These are phyloP conservation scores for Brachypterus glaber DNA, from an alignment of 2,888 invertebrate genomes.

Conservation along the genomic window DNA sequence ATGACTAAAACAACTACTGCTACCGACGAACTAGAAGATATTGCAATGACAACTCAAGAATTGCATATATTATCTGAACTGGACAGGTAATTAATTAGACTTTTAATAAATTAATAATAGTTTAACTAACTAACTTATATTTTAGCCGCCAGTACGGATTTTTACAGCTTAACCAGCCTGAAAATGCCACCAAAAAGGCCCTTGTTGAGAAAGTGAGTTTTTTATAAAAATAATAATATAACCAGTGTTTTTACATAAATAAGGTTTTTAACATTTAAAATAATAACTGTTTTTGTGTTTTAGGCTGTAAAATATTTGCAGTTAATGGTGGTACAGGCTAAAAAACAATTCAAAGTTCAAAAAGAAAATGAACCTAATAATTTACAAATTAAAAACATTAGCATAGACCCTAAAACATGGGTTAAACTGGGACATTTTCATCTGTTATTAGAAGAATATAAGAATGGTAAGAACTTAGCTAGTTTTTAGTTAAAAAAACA, in stretches of 20 bases:
- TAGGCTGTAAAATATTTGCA: constrained; percentile 78
- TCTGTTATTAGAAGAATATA: constrained; percentile 83
- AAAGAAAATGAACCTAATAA: constrained; percentile 35
- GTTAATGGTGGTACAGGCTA: constrained; percentile 72
- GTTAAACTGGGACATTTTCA: constrained; percentile 95
- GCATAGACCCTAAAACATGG: constrained; percentile 82
- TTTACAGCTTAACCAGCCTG: constrained; percentile 67
- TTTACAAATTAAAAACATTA: constrained; percentile 51
- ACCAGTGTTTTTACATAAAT: constrained; percentile 2
- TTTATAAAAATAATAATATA: too few relatives aligned
- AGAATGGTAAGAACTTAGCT: constrained; percentile 64
- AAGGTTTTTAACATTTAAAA: constrained; percentile 4
- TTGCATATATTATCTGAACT: constrained; percentile 77
- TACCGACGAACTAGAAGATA: constrained; percentile 30
- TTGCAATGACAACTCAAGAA: constrained; percentile 62
- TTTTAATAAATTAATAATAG: too few relatives aligned
- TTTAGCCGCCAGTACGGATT: constrained; percentile 87
- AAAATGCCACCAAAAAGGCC: constrained; percentile 71
- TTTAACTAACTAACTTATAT: constrained; percentile 24
- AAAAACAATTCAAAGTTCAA: constrained; percentile 47
- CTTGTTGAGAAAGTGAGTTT: constrained; percentile 61
- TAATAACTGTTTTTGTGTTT: constrained; percentile 19
- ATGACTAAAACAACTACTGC: constrained; percentile 33
- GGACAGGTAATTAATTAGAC: constrained; percentile 77
- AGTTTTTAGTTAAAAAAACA: background rate